These are phyloP conservation scores for Zaprionus bogoriensis DNA, from an alignment of 2,888 invertebrate species.

Conservation along the genomic window DNA sequence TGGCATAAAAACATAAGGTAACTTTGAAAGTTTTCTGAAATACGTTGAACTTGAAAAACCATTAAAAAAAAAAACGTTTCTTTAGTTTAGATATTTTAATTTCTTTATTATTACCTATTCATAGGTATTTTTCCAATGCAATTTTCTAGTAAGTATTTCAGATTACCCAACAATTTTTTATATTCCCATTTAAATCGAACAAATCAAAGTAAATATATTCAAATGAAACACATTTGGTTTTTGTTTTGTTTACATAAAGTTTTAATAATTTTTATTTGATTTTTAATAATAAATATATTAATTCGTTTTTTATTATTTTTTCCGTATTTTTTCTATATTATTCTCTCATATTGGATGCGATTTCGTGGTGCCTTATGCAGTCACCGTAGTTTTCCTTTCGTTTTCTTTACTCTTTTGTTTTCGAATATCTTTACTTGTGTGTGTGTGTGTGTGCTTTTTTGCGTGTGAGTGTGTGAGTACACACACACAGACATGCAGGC, in stretches of 20 bases:
- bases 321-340: constrained; percentile 20
- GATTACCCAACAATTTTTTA: background rate
- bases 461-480: background rate
- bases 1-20: too few species aligned
- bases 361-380: constrained; percentile 14
- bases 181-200: too few species aligned
- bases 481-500: constrained; percentile 6
- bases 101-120: too few species aligned
- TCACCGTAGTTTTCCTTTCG: constrained; percentile 21
- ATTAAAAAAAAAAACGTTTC: too few species aligned
- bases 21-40: too few species aligned
- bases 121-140: too few species aligned
- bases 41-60: too few species aligned
- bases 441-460: background rate
- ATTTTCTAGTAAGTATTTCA: background rate
- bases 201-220: too few species aligned
- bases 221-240: constrained; percentile 17
- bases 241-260: constrained; percentile 61
- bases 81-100: too few species aligned
- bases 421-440: constrained; percentile 15
- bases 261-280: constrained; percentile 72
- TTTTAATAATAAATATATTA: constrained; percentile 75
- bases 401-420: constrained; percentile 9
- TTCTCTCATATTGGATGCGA: constrained; percentile 31
- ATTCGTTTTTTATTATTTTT: constrained; percentile 29